These are phyloP conservation scores for Corythornis leucogaster DNA, from an alignment of 2,797 vertebrate genomes.

Conservation along the genomic window DNA sequence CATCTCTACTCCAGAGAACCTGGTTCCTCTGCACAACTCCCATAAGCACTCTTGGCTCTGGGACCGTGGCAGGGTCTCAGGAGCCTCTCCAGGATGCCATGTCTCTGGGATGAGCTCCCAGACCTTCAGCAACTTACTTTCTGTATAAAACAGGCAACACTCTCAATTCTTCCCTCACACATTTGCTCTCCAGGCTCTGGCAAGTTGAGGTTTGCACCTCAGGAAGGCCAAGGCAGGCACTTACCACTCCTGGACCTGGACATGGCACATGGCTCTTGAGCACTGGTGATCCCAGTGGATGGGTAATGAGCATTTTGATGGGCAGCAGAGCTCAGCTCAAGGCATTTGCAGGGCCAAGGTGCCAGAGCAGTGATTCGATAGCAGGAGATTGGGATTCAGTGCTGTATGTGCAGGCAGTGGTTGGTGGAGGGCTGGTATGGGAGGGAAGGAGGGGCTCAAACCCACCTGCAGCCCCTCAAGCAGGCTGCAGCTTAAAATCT, in stretches of 20 bases:
- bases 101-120: not conserved
- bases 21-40: not conserved
- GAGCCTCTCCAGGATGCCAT: not conserved
- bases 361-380: not conserved
- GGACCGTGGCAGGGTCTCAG: accelerated
- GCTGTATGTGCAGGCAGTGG: not conserved
- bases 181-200: not conserved
- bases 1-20: not conserved
- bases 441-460: not conserved
- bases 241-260: not conserved
- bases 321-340: not conserved
- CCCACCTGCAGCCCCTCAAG: not conserved
- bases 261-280: accelerated
- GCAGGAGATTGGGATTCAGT: not conserved
- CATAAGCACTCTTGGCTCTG: not conserved
- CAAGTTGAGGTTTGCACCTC: not conserved
- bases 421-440: accelerated
- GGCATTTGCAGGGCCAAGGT: not conserved
- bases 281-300: not conserved
- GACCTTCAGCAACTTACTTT: not conserved
- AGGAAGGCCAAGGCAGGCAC: too few relatives aligned
- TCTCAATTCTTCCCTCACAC: not conserved
- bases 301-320: not conserved
- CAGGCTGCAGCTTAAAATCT: not conserved
- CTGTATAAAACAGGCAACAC: not conserved